These are phyloP conservation scores for Drosophila kuntzei DNA, from an alignment of 2,888 invertebrate genomes.

Conservation along the genomic window DNA sequence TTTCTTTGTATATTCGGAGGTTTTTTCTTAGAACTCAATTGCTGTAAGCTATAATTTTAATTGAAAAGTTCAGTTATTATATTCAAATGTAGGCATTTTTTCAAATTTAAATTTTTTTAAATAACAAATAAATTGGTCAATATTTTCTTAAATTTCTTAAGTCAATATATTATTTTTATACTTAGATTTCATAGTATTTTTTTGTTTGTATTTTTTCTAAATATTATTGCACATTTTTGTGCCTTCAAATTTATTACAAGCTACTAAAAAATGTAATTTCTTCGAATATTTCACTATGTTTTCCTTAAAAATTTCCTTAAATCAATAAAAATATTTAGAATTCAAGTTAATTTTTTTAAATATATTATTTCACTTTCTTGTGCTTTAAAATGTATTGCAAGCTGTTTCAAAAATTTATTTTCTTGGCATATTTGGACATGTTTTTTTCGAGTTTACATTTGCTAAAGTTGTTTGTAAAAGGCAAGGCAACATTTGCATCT, in stretches of 20 bases:
- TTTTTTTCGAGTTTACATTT: constrained; percentile 3
- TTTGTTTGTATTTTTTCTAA: constrained; percentile 1
- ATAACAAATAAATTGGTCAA: no score
- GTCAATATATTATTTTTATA: no score
- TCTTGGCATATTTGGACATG: constrained; percentile 3
- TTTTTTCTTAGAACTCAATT: background rate
- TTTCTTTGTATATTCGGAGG: no score
- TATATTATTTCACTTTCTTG: background rate
- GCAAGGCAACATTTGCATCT: constrained; percentile 6
- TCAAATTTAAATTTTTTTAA: background rate
- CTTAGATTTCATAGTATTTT: no score
- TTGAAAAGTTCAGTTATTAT: background rate
- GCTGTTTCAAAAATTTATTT: constrained; percentile 8
- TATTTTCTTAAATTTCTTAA: no score
- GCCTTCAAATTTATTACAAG: background rate
- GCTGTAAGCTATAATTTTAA: background rate
- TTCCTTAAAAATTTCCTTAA: background rate
- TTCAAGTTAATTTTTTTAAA: no score
- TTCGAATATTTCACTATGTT: constrained; percentile 4
- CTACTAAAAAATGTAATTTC: background rate
- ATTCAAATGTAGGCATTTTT: background rate
- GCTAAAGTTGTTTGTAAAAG: background rate
- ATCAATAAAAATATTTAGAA: no score
- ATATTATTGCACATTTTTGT: background rate
- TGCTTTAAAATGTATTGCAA: background rate